phyloP scores from a whole-genome alignment of 2,888 invertebrate species.

The Epinotia ramella region DNA sequence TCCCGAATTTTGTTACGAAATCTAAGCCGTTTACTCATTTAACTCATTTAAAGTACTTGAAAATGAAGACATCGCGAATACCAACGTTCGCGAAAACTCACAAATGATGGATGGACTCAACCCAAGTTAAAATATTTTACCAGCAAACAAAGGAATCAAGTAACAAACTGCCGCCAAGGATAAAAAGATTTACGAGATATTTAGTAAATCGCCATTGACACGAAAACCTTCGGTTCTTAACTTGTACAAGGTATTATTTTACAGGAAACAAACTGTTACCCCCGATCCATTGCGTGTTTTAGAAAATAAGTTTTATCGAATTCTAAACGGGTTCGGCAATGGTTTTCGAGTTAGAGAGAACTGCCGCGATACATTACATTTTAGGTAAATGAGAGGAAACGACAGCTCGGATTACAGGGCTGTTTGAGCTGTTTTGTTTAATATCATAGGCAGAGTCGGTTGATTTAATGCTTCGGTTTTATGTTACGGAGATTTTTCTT shows the following conservation, averaged over 20 bases:
- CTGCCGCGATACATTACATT: conserved; percentile 6
- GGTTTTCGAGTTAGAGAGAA: background rate
- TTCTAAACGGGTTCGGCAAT: conserved; percentile 10
- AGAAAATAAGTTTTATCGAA: background rate
- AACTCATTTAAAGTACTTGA: background rate
- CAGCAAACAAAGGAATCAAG: conserved; percentile 37
- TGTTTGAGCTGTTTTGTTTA: conserved; percentile 38
- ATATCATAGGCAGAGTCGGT: conserved; percentile 3
- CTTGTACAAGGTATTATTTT: conserved; percentile 7
- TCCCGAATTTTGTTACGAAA: background rate
- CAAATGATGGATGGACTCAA: conserved; percentile 37
- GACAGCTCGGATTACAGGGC: conserved; percentile 43
- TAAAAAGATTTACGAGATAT: conserved; percentile 55
- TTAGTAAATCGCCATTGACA: conserved; percentile 52
- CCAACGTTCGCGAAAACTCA: background rate
- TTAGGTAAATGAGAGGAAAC: conserved; percentile 26
- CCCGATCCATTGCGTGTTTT: conserved; percentile 20
- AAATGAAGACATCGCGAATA: conserved; percentile 19
- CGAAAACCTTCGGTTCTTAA: conserved; percentile 36
- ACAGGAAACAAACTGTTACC: background rate
- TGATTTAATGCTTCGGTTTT: conserved; percentile 16
- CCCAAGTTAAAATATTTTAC: conserved; percentile 38
- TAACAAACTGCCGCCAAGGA: conserved; percentile 48
- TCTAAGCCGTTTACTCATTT: background rate
- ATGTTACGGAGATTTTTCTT: conserved; percentile 5